phyloP scores from a whole-genome alignment of 2,888 invertebrate species.

The Minunthozetes semirufus region DNA sequence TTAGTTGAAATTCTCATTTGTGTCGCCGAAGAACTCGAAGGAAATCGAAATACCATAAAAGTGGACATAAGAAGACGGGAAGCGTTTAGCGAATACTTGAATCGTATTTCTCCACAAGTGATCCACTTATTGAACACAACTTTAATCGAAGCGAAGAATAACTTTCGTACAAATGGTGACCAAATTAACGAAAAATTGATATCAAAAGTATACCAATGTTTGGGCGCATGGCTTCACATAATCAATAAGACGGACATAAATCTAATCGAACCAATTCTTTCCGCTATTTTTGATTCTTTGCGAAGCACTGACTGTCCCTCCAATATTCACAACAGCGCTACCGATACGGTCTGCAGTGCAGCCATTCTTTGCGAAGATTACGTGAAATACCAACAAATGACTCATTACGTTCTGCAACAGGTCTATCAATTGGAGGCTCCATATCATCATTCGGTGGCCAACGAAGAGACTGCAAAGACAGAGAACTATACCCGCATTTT shows the following conservation, averaged over 20 bases:
- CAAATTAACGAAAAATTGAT: constrained; percentile 35
- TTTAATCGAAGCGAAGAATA: constrained; percentile 20
- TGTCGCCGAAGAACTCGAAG: constrained; percentile 37
- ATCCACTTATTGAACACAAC: constrained; percentile 30
- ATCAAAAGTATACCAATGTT: constrained; percentile 36
- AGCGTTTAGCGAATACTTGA: constrained; percentile 33
- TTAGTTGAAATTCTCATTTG: constrained; percentile 36
- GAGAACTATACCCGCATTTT: constrained; percentile 90
- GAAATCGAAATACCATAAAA: constrained; percentile 14
- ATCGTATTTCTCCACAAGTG: constrained; percentile 26
- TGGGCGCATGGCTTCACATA: constrained; percentile 37
- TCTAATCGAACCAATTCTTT: constrained; percentile 32
- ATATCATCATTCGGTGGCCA: constrained; percentile 82
- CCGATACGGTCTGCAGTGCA: constrained; percentile 36
- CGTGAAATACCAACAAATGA: constrained; percentile 61
- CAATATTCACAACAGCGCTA: constrained; percentile 35
- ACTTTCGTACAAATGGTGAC: background rate
- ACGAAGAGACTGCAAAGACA: constrained; percentile 83
- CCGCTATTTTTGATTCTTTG: constrained; percentile 30
- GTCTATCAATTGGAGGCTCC: constrained; percentile 71
- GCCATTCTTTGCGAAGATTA: constrained; percentile 46
- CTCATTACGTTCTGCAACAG: constrained; percentile 71
- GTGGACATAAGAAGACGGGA: constrained; percentile 27
- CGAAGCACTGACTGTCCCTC: constrained; percentile 35
- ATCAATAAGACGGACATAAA: constrained; percentile 25